Percentiles rank a stretch among this genome's conserved stretches.
Evolutionary conservation across 2,888 invertebrate genomes (phyloP).

Genomic region (Diarsia mendica): DNA sequence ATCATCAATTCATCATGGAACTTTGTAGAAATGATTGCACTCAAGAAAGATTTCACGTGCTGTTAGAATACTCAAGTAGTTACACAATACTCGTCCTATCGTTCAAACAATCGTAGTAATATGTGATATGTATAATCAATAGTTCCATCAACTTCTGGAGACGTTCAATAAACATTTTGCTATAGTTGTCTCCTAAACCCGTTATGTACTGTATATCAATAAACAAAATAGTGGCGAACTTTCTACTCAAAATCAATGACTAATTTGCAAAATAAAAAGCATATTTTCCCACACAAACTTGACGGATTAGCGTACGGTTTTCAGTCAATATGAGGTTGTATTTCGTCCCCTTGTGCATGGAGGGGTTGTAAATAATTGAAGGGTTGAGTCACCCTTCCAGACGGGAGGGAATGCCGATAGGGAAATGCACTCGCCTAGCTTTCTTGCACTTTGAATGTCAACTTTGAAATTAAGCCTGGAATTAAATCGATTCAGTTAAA

Average conservation of each 20-base stretch:
- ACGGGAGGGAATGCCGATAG: slow-evolving; percentile 76
- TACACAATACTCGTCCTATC: neutral
- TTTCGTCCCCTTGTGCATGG: slow-evolving; percentile 51
- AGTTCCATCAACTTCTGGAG: neutral
- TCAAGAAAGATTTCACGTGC: neutral
- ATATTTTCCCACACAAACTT: slow-evolving; percentile 6
- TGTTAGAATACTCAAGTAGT: neutral
- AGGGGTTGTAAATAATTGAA: slow-evolving; percentile 76
- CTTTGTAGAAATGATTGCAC: neutral
- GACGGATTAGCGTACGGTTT: slow-evolving; percentile 31
- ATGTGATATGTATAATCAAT: neutral
- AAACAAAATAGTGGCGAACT: neutral
- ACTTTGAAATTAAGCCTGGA: slow-evolving; percentile 16
- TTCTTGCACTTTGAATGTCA: slow-evolving; percentile 56
- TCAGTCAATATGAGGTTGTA: slow-evolving; percentile 39
- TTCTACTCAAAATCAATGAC: neutral
- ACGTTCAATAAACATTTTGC: neutral
- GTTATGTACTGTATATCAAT: neutral
- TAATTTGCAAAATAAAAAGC: neutral
- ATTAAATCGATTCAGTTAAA: slow-evolving; percentile 5
- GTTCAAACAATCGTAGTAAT: neutral
- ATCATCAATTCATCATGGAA: neutral
- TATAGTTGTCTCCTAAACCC: neutral
- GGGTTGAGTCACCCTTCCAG: slow-evolving; percentile 80
- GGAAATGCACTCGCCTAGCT: slow-evolving; percentile 54